These are phyloP conservation scores for Drosophila aldrichi DNA, from an alignment of 2,888 invertebrate species.

Conservation along the genomic window DNA sequence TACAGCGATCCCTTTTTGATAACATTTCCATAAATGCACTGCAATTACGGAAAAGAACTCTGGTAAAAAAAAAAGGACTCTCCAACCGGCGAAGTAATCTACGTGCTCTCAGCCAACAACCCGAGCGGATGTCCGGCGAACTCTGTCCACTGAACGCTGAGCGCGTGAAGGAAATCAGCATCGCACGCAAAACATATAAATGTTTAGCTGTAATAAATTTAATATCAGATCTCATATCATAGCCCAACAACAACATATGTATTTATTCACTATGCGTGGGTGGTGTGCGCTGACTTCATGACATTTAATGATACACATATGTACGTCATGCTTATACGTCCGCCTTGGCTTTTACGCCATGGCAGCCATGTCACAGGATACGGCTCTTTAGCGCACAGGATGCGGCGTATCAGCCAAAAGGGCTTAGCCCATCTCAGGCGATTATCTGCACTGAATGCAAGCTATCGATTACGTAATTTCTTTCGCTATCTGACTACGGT, in stretches of 20 bases:
- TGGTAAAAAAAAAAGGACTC: neutral
- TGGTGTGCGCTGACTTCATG: conserved; percentile 32
- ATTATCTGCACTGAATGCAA: conserved; percentile 23
- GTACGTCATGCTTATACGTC: conserved; percentile 43
- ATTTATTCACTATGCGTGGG: conserved; percentile 24
- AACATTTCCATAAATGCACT: conserved; percentile 49
- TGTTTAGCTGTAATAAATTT: conserved; percentile 41
- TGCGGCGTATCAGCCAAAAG: conserved; percentile 46
- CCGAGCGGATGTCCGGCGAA: conserved; percentile 43
- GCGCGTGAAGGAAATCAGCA: conserved; percentile 21
- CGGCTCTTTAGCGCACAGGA: conserved; percentile 61
- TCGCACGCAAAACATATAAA: conserved; percentile 27
- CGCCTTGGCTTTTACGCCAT: conserved; percentile 23
- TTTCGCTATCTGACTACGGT: conserved; percentile 7
- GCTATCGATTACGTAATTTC: conserved; percentile 20
- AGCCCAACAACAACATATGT: conserved; percentile 33
- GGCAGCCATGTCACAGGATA: conserved; percentile 60
- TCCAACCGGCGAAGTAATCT: conserved; percentile 15
- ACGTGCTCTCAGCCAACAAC: conserved; percentile 41
- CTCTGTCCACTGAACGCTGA: conserved; percentile 34
- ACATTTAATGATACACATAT: conserved; percentile 41
- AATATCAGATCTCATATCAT: conserved; percentile 49
- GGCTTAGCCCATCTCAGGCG: conserved; percentile 5
- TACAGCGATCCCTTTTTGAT: conserved; percentile 38
- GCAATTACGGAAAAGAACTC: conserved; percentile 51